Evolutionary conservation across 2,113 vertebrate genomes (phyloP), one percentile per base, ranked within the genome.

Genomic region (Oreotrochilus melanogaster): DNA sequence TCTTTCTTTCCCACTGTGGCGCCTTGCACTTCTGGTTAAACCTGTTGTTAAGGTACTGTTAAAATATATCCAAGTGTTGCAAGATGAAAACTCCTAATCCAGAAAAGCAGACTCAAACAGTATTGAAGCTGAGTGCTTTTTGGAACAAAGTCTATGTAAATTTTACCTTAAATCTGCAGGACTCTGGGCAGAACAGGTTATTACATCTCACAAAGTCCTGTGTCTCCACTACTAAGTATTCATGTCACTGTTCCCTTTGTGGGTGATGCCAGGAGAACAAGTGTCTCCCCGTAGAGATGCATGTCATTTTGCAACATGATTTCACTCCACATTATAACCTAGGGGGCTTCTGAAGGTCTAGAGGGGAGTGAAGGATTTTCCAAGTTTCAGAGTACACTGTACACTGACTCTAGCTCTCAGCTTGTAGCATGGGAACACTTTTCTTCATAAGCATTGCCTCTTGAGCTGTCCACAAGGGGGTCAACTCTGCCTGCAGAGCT

Each of bases 11-110:
- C 79, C 64, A 47, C 9, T 0, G 3, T 35, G 72, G 42, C 87
- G 67, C 45, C 61, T 85, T 27, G 28, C 57, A 51, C n/a, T 50
- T 73, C 58, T 76, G 60, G 16, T 58, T 79, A 56, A 79, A 72
- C 86, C 66, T 85, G 48, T 58, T 62, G 6, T 65, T 70, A 89
- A 89, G 95, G 96, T 96, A 92, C 60, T 84, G 69, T 14, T 35
- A 24, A 54, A 54, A 74, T 28, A 37, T 5, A 5, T 33, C 28
- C 56, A 58, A 6, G 35, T 71, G 56, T 70, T 60, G 62, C 31
- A 30, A 82, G 48, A 76, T 42, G 27, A 88, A 76, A 88, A n/a
- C 24, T 5, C n/a, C 39, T 48, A 42, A 58, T 43, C 48, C 1
- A 0, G 43, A 48, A 78, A 54, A 61, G 23, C 60, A 48, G 45